These are phyloP conservation scores for Ceratina australensis DNA, from an alignment of 1,140 invertebrate genomes.

Conservation along the genomic window DNA sequence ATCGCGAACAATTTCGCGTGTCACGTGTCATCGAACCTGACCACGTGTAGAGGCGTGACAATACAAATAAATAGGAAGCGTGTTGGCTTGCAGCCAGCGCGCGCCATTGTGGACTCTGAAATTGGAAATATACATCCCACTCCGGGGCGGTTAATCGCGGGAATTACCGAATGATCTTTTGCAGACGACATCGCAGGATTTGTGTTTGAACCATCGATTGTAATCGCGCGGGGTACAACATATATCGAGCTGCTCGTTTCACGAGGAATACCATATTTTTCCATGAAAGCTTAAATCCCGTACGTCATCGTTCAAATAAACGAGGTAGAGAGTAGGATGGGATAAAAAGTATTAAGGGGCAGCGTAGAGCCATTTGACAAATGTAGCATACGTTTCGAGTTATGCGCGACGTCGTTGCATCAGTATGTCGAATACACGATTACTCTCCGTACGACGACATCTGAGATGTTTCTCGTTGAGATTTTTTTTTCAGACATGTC, in stretches of 20 bases:
- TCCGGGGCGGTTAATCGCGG: slow-evolving; percentile 24
- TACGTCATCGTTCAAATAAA: neutral
- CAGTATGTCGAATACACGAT: neutral
- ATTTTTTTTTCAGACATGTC: slow-evolving; percentile 39
- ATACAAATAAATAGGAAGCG: slow-evolving; percentile 66
- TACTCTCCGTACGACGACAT: slow-evolving; percentile 27
- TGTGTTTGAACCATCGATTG: neutral
- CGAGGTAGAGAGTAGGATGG: neutral
- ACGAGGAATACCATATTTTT: no score
- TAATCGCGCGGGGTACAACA: neutral
- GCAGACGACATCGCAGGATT: neutral
- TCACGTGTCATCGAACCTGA: slow-evolving; percentile 52
- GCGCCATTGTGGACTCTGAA: slow-evolving; percentile 57
- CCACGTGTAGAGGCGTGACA: slow-evolving; percentile 61
- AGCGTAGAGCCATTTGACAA: neutral
- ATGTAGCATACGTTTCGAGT: neutral
- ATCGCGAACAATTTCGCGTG: slow-evolving; percentile 45
- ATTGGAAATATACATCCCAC: slow-evolving; percentile 52
- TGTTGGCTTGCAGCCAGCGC: slow-evolving; percentile 59
- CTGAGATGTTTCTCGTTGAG: slow-evolving; percentile 10
- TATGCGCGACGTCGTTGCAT: neutral
- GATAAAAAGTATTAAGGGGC: neutral
- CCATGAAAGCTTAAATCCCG: no score
- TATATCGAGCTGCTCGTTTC: no score
- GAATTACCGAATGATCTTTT: slow-evolving; percentile 15